phyloP scores from a whole-genome alignment of 2,797 vertebrate species.

The Enoplosus armatus region DNA sequence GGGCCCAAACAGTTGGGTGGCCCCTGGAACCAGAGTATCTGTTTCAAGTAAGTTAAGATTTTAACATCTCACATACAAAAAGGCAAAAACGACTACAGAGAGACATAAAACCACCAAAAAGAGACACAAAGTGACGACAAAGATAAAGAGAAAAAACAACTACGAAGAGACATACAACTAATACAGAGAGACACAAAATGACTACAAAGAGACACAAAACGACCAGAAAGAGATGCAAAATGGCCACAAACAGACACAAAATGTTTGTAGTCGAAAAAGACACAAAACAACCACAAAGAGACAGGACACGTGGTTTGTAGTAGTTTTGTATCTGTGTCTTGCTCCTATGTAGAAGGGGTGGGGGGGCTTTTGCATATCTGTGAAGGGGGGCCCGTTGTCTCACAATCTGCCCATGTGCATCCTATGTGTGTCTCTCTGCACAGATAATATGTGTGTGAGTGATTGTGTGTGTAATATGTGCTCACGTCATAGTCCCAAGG shows the following conservation, averaged over 20 bases:
- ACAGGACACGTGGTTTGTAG: not conserved
- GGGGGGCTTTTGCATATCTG: not conserved
- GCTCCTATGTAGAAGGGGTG: not conserved
- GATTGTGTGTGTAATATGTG: constrained; percentile 23
- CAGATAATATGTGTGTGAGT: constrained; percentile 19
- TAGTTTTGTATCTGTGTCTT: not conserved
- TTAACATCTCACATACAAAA: not conserved
- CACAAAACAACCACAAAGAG: not conserved
- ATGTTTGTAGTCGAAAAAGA: not conserved
- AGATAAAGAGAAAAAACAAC: too few relatives aligned
- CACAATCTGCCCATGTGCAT: not conserved
- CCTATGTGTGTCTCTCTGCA: constrained; percentile 2
- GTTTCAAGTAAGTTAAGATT: not conserved
- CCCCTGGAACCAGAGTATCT: not conserved
- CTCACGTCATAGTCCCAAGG: constrained; percentile 45
- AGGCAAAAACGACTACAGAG: not conserved
- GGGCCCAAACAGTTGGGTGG: not conserved
- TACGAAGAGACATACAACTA: fast-evolving
- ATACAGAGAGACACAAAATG: fast-evolving
- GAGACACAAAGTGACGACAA: too few relatives aligned
- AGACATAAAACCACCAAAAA: not conserved
- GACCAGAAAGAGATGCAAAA: fast-evolving
- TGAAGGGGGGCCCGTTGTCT: not conserved
- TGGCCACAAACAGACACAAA: not conserved
- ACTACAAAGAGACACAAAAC: not conserved